Percentiles rank a stretch among this genome's conserved stretches.
Conservation (phyloP, 30 jellyfish, hydroid and myxozoan species). For the Aurelia coerulea region DNA sequence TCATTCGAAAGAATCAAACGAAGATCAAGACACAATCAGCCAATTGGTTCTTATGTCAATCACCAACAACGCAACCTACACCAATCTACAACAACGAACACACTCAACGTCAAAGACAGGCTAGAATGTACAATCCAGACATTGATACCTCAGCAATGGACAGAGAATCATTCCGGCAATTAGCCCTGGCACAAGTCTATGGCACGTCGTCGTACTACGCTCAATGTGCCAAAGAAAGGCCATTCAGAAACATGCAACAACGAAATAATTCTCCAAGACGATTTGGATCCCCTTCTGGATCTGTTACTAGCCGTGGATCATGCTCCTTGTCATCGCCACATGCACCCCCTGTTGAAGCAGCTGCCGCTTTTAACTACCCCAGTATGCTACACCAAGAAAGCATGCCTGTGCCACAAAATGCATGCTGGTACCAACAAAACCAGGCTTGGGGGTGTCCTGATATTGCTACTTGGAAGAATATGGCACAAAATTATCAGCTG, state of each 20-base stretch:
- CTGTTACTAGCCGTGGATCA: neutral
- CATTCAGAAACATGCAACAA: slow-evolving; percentile 24
- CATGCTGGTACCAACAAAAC: slow-evolving; percentile 44
- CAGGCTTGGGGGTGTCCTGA: slow-evolving; percentile 25
- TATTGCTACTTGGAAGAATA: slow-evolving; percentile 22
- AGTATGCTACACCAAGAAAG: slow-evolving; percentile 12
- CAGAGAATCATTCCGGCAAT: slow-evolving; percentile 55
- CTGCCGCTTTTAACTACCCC: neutral
- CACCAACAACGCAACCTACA: no score
- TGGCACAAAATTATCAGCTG: slow-evolving; percentile 8
- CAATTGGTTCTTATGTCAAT: no score
- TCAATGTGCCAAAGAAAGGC: slow-evolving; percentile 23
- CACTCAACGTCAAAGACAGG: neutral
- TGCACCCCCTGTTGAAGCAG: neutral
- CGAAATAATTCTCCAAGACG: slow-evolving; percentile 22
- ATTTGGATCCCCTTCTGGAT: neutral
- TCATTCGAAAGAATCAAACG: neutral
- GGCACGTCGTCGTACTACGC: slow-evolving; percentile 28
- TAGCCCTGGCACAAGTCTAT: slow-evolving; percentile 50
- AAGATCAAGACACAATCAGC: neutral
- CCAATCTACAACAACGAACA: no score
- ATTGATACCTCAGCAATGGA: slow-evolving; percentile 12
- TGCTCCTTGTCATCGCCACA: slow-evolving; percentile 5
- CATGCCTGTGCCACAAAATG: neutral
- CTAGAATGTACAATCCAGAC: slow-evolving; percentile 30